Conservation (phyloP, 2,888 invertebrate species). For the Ptycholaimellus sp. region DNA sequence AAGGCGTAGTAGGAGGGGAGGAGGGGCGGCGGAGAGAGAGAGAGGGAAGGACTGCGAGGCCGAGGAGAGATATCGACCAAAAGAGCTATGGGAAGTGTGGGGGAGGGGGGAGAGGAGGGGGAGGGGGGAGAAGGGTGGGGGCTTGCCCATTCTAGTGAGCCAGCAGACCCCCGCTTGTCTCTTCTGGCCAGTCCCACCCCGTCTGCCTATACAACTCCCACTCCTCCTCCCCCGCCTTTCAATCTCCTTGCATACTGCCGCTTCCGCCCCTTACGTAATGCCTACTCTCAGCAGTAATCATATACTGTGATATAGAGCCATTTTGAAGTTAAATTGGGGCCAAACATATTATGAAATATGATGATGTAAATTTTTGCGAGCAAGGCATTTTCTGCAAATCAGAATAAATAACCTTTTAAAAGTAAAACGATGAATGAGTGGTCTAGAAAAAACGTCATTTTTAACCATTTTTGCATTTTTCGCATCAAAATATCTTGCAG, state of each 20-base stretch:
- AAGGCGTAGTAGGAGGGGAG: slow-evolving; percentile 4
- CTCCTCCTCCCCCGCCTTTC: neutral
- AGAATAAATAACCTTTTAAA: too few species aligned
- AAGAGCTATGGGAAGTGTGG: neutral
- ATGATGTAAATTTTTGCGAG: too few species aligned
- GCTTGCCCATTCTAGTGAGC: neutral
- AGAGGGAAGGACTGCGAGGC: slow-evolving; percentile 4
- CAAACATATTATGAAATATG: too few species aligned
- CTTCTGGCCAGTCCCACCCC: neutral
- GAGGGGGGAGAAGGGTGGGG: slow-evolving; percentile 1
- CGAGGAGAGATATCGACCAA: neutral
- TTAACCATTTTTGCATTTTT: too few species aligned
- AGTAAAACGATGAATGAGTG: too few species aligned
- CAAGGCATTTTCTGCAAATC: too few species aligned
- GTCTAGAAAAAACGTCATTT: too few species aligned
- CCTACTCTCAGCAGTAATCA: too few species aligned
- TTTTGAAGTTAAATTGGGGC: too few species aligned
- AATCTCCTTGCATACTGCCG: neutral
- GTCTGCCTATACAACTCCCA: neutral
- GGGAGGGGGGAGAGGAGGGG: slow-evolving; percentile 3
- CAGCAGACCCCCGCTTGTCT: neutral
- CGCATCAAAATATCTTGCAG: too few species aligned
- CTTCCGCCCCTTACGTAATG: too few species aligned
- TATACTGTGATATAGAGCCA: too few species aligned
- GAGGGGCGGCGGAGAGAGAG: slow-evolving; percentile 4